Evolutionary conservation across 2,888 invertebrate genomes (phyloP), one percentile per base, ranked within the genome.

Genomic region (Cancer borealis): DNA sequence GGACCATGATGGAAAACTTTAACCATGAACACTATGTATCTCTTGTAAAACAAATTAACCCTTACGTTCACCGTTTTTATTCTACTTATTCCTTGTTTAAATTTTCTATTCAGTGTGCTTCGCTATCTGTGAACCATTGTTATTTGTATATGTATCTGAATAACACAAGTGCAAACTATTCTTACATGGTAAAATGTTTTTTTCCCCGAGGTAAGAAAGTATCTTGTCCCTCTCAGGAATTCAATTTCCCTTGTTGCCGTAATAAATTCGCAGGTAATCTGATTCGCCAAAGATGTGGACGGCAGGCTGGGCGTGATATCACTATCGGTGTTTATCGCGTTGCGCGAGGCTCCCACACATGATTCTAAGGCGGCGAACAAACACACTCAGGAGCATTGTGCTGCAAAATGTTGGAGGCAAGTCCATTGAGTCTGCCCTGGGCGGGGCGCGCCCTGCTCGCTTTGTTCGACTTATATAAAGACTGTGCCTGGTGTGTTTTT

Each of bases 201-300:
- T 54, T 79, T 79, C 0, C 26, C 73, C 30, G 21, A 79, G 8
- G 73, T 26, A 26, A 79, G 30, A 79, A 79, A n/a, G 89, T 47
- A 89, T 89, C 30, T n/a, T 46, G 89, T 89, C 49, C 26, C 26
- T 60, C 66, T 30, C 66, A 92, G 26, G 73, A 45, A 73, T 73
- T 60, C 73, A 92, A 66, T 92, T 45, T 73, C 39, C 66, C 17
- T 84, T 84, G 84, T 84, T 39, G 84, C 39, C 39, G 14, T 39
- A 39, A 84, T 84, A 39, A 84, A 39, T 39, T 84, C 84, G 10
- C 39, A 12, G 84, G 84, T 39, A 39, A 84, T 84, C 39, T 84
- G 84, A 39, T 39, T 84, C 84, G 84, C 30, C 30, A 39, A 84
- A 84, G 84, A 39, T 39, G 30, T 17, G 12, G 39, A 84, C 84